Evolutionary conservation across 2,797 vertebrate species (phyloP).

Genomic region (Phoebastria nigripes): DNA sequence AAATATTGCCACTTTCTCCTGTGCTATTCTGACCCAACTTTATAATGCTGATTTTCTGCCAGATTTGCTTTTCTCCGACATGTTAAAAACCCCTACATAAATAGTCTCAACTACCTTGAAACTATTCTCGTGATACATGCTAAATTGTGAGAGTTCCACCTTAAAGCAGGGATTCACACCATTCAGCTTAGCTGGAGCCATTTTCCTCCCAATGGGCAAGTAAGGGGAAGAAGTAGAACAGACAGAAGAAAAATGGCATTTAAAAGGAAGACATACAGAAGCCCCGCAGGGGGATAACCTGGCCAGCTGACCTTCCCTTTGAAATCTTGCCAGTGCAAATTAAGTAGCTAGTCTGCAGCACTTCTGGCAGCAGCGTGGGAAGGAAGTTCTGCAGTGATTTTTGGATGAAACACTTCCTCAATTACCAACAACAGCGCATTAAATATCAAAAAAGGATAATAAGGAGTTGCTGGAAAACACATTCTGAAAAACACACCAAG

Average conservation of each 20-base stretch:
- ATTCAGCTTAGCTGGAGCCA: not conserved
- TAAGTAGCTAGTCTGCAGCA: conserved; percentile 38
- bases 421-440: not conserved
- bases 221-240: not conserved
- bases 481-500: not conserved
- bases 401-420: conserved; percentile 48
- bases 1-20: not conserved
- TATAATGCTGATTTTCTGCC: not conserved
- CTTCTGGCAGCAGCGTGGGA: not conserved
- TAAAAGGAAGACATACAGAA: not conserved
- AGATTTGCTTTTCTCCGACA: not conserved
- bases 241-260: conserved; percentile 38
- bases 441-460: conserved; percentile 21
- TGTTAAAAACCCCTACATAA: not conserved
- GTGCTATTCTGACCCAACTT: not conserved
- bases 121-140: not conserved
- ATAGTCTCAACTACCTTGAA: not conserved
- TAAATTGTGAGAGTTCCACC: not conserved
- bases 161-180: not conserved
- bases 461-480: not conserved
- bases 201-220: not conserved
- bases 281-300: not conserved
- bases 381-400: conserved; percentile 47
- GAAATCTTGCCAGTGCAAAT: conserved; percentile 59
- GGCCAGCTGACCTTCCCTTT: conserved; percentile 47